Base-by-base conservation (phyloP, 1,140 invertebrate genomes). In the Lethrus apterus region DNA sequence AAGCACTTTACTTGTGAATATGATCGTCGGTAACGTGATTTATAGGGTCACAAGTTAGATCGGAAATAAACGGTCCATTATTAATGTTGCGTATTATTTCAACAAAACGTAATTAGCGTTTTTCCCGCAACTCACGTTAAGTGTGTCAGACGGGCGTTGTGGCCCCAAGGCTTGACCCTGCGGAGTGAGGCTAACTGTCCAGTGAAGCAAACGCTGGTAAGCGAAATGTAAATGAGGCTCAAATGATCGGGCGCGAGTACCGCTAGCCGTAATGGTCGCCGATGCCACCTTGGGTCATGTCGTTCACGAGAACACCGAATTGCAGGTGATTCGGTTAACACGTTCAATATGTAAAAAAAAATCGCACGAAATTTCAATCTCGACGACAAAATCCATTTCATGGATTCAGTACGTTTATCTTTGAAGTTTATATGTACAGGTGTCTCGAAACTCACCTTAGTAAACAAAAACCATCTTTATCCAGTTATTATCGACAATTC, bases 141-240 rank as follows among this genome's bases (percentile, higher is more conserved):
- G 50, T 51, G 50, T 51, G 50, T 51, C 50, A 51, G 50, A 51
- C 50, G 44, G 31, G 41, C 44, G 34, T 26, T 44, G 30, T 11
- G 33, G 50, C 44, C 44, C 26, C 14, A 26, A 44, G 50, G 44
- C 33, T 51, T 51, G 50, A 51, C 50, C 50, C 50, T 47, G 40
- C 44, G 44, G 44, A 46, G 30, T 38, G 19, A 33, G 44, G 50
- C 40, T 46, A 51, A 51, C 50, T 42, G 50, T 51, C 41, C 50
- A 29, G 23, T 34, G 32, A 26, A 42, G 31, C 18, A 44, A 17
- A 20, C 43, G 17, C 4, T 44, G 18, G 44, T 19, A 46, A 46
- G 44, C 44, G 24, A 46, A 46, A 46, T 46, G 44, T 46, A 46
- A 46, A 45, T 35, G 33, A 46, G 33, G 21, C 34, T 46, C 31